A percentile compares a stretch with the other conserved stretches of the same genome.
Evolutionary conservation across 2,888 invertebrate species (phyloP).

Genomic region (Aphidius colemani): DNA sequence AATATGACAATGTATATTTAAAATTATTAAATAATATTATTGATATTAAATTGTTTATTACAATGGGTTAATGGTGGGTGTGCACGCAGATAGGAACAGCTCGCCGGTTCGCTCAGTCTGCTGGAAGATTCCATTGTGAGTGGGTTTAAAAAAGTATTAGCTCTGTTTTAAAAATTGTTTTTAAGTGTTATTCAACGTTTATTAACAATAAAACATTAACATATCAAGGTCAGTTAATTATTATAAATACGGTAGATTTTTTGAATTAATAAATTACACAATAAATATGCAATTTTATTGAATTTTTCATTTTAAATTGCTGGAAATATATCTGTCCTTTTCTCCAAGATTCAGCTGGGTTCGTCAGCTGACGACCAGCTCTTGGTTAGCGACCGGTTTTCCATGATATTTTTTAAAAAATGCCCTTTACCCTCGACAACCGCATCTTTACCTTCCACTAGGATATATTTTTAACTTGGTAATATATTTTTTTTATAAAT

Average conservation of each 20-base stretch:
- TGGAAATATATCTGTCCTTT: constrained; percentile 41
- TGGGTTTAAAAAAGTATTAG: constrained; percentile 52
- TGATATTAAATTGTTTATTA: neutral
- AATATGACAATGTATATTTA: neutral
- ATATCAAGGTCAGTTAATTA: constrained; percentile 33
- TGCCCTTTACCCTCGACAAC: too few relatives aligned
- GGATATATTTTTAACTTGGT: too few relatives aligned
- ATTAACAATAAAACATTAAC: constrained; percentile 9
- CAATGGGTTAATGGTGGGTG: constrained; percentile 43
- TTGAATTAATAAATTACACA: neutral
- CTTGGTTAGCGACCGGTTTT: constrained; percentile 35
- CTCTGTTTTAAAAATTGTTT: constrained; percentile 38
- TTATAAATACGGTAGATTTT: neutral
- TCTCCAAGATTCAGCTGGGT: constrained; percentile 50
- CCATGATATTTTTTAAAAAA: too few relatives aligned
- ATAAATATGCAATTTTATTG: neutral
- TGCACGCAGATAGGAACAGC: constrained; percentile 56
- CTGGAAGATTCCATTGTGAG: constrained; percentile 60
- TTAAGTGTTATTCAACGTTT: constrained; percentile 33
- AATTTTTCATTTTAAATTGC: constrained; percentile 18
- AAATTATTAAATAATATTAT: constrained; percentile 3
- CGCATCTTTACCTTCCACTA: too few relatives aligned
- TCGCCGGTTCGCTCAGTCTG: constrained; percentile 57
- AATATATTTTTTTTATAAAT: neutral
- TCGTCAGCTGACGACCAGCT: constrained; percentile 53